phyloP scores from a whole-genome alignment of 2,113 vertebrate genomes.

The Regulus satrapa region DNA sequence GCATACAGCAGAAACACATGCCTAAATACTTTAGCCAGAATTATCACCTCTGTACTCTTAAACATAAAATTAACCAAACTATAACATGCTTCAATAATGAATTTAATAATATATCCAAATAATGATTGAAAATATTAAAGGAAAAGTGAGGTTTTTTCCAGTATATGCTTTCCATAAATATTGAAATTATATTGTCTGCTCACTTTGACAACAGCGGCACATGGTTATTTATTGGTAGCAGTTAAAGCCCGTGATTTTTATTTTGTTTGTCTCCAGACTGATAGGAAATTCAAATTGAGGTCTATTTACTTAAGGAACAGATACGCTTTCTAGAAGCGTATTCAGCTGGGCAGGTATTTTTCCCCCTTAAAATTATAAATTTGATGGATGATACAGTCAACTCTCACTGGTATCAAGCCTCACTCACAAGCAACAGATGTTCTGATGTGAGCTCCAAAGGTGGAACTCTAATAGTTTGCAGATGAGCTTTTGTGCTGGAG shows the following conservation, averaged over 20 bases:
- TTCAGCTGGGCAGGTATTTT: background rate
- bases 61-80: background rate
- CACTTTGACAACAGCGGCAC: background rate
- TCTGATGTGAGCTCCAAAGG: background rate
- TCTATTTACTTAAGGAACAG: background rate
- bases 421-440: background rate
- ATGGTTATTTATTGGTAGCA: background rate
- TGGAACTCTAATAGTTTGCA: background rate
- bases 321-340: background rate
- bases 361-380: background rate
- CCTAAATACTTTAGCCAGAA: background rate
- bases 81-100: background rate
- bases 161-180: background rate
- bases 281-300: background rate
- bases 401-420: background rate
- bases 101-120: background rate
- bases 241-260: background rate
- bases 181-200: background rate
- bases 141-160: background rate
- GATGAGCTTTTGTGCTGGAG: background rate
- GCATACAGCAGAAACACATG: background rate
- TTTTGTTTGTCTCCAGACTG: background rate
- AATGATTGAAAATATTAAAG: background rate
- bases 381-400: background rate
- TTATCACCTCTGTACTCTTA: background rate